Conservation (phyloP, 2,113 vertebrate genomes). For the Lutjanus erythropterus region DNA sequence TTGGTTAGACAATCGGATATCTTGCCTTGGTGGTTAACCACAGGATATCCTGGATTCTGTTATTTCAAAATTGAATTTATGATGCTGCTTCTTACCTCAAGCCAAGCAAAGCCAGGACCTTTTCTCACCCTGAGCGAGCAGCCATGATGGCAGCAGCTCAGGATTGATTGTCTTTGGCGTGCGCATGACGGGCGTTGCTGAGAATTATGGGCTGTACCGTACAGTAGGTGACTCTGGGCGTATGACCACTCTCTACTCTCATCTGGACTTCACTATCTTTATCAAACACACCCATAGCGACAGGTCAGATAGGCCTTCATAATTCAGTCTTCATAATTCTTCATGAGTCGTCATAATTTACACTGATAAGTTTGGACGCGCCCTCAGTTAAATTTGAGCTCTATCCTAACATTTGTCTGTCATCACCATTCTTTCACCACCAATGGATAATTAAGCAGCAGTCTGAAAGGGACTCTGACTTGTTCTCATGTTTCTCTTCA, state of each 20-base stretch:
- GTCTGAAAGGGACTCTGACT: not conserved
- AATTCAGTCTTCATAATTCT: too few relatives aligned
- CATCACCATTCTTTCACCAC: not conserved
- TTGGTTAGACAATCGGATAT: conserved; percentile 68
- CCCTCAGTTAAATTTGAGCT: conserved; percentile 22
- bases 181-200: conserved; percentile 51
- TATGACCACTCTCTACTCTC: conserved; percentile 53
- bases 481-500: not conserved
- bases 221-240: conserved; percentile 54
- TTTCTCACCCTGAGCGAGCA: conserved; percentile 60
- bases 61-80: conserved; percentile 74
- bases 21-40: conserved; percentile 71
- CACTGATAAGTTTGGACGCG: conserved; percentile 26
- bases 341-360: too few relatives aligned
- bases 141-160: conserved; percentile 35
- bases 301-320: conserved; percentile 45
- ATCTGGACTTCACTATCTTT: conserved; percentile 58
- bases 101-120: conserved; percentile 67
- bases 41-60: conserved; percentile 78
- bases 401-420: not conserved
- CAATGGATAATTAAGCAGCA: not conserved
- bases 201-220: conserved; percentile 45
- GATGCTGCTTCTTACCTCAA: conserved; percentile 61
- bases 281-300: conserved; percentile 65
- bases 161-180: conserved; percentile 67